Conservation (phyloP, 2,888 invertebrate genomes). For the Lasioglossum morio region DNA sequence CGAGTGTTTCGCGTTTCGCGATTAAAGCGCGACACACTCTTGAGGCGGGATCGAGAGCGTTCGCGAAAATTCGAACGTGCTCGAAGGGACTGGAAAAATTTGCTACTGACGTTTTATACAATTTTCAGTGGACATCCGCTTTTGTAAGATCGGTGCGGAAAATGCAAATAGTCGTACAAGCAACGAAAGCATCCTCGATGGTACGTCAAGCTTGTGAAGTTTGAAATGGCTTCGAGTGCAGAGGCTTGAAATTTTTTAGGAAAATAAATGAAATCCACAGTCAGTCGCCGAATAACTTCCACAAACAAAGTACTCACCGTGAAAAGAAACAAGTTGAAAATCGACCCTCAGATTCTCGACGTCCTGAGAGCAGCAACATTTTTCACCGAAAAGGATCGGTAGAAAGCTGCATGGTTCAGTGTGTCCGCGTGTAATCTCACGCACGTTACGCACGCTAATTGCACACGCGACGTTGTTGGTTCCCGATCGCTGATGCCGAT, state of each 20-base stretch:
- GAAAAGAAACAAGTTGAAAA: not conserved
- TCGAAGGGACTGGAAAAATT: not conserved
- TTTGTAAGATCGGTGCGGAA: not conserved
- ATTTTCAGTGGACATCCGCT: not conserved
- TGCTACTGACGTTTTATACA: not conserved
- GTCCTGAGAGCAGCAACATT: not conserved
- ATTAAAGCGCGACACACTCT: not conserved
- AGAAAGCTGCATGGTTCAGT: not conserved
- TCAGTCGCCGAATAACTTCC: not conserved
- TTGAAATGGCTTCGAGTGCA: not conserved
- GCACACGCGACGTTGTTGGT: constrained; percentile 65
- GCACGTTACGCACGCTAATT: constrained; percentile 46
- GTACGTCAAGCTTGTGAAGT: not conserved
- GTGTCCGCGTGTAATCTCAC: not conserved
- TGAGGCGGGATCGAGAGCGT: not conserved
- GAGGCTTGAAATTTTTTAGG: no score
- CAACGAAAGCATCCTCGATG: not conserved
- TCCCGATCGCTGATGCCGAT: constrained; percentile 76
- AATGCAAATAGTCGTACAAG: not conserved
- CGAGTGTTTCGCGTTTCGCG: not conserved
- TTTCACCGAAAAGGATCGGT: not conserved
- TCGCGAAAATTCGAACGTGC: not conserved
- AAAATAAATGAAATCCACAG: no score
- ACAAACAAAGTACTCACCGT: not conserved
- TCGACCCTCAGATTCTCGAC: not conserved